Evolutionary conservation across 2,113 vertebrate species (phyloP).

Genomic region (Catharus fuscescens): DNA sequence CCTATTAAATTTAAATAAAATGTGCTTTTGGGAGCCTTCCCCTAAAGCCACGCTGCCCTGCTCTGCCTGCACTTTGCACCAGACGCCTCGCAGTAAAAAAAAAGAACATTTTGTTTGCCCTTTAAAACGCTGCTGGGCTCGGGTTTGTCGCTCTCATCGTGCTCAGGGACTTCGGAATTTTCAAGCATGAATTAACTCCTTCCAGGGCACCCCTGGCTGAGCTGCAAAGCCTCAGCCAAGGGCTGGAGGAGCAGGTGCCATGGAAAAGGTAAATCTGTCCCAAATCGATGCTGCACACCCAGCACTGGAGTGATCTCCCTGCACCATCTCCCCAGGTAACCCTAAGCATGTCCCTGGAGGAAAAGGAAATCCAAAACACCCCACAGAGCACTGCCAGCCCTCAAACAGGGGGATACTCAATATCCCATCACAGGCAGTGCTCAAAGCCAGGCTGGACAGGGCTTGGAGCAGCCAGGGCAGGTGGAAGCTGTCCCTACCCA

Average conservation of each 20-base stretch:
- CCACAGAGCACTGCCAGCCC: fast-evolving
- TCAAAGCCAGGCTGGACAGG: fast-evolving
- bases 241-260: neutral
- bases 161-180: neutral
- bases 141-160: neutral
- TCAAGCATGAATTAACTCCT: neutral
- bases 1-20: conserved; percentile 73
- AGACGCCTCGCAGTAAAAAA: conserved; percentile 30
- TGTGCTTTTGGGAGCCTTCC: conserved; percentile 71
- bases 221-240: neutral
- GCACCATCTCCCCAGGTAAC: neutral
- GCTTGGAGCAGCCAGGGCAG: neutral
- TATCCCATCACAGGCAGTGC: neutral
- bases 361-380: neutral
- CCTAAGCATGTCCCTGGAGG: fast-evolving
- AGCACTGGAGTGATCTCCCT: neutral
- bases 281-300: neutral
- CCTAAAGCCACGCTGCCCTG: conserved; percentile 52
- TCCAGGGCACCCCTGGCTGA: neutral
- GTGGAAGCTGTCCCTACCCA: neutral
- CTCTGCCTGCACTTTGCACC: neutral
- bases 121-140: conserved; percentile 30
- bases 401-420: fast-evolving
- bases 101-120: conserved; percentile 48
- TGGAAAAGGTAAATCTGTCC: neutral